Evolutionary conservation across 2,113 vertebrate genomes (phyloP).

Genomic region (Notarius quadriscutis): DNA sequence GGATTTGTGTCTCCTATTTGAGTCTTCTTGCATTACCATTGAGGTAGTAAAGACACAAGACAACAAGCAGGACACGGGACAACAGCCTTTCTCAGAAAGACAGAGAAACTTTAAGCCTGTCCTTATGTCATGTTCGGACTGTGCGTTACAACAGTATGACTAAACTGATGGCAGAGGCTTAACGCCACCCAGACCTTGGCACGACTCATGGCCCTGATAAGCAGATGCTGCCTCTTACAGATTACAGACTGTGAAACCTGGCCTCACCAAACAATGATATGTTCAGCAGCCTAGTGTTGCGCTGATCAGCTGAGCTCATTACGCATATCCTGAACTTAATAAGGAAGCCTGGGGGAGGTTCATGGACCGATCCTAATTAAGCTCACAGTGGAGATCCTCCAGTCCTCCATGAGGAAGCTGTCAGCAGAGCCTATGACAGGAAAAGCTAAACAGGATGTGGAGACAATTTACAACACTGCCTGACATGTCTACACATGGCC

Average conservation of each 20-base stretch:
- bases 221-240: slow-evolving; percentile 16
- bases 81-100: neutral
- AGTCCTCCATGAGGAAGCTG: slow-evolving; percentile 37
- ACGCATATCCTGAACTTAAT: slow-evolving; percentile 6
- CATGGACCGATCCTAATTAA: slow-evolving; percentile 28
- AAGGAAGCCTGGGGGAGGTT: slow-evolving; percentile 1
- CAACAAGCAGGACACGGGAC: neutral
- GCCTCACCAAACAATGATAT: neutral
- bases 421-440: slow-evolving; percentile 40
- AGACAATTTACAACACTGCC: slow-evolving; percentile 45
- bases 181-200: slow-evolving; percentile 23
- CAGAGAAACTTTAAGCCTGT: neutral
- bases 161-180: slow-evolving; percentile 25
- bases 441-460: slow-evolving; percentile 51
- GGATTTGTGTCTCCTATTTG: neutral
- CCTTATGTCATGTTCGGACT: neutral
- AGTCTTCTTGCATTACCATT: neutral
- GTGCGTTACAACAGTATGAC: neutral
- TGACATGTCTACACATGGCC: slow-evolving; percentile 37
- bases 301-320: slow-evolving; percentile 10
- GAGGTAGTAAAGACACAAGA: neutral
- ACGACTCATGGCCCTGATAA: slow-evolving; percentile 7
- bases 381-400: slow-evolving; percentile 12
- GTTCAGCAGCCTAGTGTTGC: neutral
- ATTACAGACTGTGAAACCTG: neutral